Evolutionary conservation across 2,113 vertebrate genomes (phyloP), one percentile per base, ranked within the genome.

Genomic region (Salvelinus sp.): DNA sequence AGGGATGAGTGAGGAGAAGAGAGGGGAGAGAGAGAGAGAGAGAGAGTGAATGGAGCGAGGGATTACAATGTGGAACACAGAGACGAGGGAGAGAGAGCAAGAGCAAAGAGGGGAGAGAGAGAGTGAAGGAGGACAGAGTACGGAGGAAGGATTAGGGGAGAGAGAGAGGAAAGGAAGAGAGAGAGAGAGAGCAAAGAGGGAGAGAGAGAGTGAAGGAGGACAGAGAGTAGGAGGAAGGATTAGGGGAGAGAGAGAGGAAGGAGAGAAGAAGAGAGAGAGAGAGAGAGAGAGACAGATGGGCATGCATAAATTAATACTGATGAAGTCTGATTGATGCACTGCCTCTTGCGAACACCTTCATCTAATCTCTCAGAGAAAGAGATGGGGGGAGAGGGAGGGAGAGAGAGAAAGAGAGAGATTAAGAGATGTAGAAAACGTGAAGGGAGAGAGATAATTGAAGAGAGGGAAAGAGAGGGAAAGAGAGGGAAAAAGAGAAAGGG

Each of bases 231-330:
- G 23, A 33, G 25, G 38, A 22, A 44, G 20, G n/a, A 47, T 25
- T 16, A 50, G n/a, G 20, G 30, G 16, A 50, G 4, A 22, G 6
- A 6, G 5, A 20, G 38, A 23, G 23, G 23, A 23, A 23, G 23
- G 6, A 20, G 50, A 25, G 50, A 67, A n/a, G n/a, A 25, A 44
- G 64, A 33, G 74, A 68, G 80, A 76, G 74, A 83, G 85, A 67
- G 71, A 71, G 62, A 71, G 75, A 68, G 80, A 77, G 74, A 83
- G 85, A 86, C 91, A 93, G 90, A 92, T 90, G 88, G 88, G 82
- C 84, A 82, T 91, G 91, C 92, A 94, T 93, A 93, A 86, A 93
- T 93, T 91, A 89, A 91, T 91, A 86, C 82, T 92, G 92, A 93
- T 92, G 80, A 89, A 91, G 85, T 85, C 85, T 92, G 91, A 92